Base-by-base conservation (phyloP, 1,140 invertebrate species). In the Brachionus paranguensis region DNA sequence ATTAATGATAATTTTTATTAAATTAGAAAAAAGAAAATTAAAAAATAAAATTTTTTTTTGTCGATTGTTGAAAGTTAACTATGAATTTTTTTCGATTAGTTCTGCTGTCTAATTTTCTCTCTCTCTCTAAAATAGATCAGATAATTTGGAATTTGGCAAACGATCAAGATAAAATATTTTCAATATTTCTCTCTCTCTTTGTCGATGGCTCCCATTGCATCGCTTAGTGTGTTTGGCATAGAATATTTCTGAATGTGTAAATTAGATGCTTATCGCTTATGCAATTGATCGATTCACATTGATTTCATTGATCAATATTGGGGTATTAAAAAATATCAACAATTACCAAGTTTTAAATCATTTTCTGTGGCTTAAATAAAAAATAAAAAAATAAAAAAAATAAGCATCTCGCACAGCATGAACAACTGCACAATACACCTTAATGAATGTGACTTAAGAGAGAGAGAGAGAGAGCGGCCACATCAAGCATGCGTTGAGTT, bases 211-310 rank as follows among this genome's bases (percentile, higher is more conserved):
- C 53, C 20, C 53, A 60, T 43, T 43, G 29, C 68, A 41, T 72
- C 41, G 33, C 41, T 43, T 72, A n/a, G 37, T 41, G 5, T 43
- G 33, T 43, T 43, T 43, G 41, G 17, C 68, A 72, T 4, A 72
- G 37, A 41, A 72, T 41, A 20, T 72, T 72, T 41, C 37, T 43
- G n/a, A 47, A 72, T 72, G 68, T 72, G 68, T 72, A 72, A 72
- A 72, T 72, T 72, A 20, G 68, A 72, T 72, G 37, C n/a, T 72
- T 72, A 72, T 72, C 68, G 12, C n/a, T 72, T 72, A 72, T 72
- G 68, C 68, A 72, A 72, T 68, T 68, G 33, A 68, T 68, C 68
- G 68, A 72, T 72, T 20, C 41, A 14, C 33, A 72, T 72, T 72
- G 68, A 72, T 72, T 72, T 43, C 17, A 72, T 60, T 60, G 53